Base-by-base conservation (phyloP, 2,888 invertebrate genomes). In the Ectemnius lituratus region DNA sequence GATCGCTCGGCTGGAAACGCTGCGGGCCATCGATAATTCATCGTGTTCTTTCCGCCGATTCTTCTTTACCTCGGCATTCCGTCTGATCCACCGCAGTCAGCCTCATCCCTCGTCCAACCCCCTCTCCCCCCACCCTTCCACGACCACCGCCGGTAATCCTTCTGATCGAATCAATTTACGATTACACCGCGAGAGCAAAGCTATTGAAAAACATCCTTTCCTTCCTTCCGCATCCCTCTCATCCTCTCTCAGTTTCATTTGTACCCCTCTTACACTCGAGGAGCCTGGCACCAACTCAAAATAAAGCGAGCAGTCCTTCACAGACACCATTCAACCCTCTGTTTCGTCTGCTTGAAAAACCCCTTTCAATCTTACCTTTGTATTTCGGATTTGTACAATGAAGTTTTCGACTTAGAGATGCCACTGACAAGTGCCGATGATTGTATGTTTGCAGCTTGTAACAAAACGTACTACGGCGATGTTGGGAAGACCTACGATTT, bases 391-490 rank as follows among this genome's bases (percentile, higher is more conserved):
- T 20, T 20, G 20, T 20, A 20, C 20, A 20, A 23, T 23, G 23
- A 23, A 23, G 23, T 23, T 23, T 23, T 23, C 23, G 23, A 23
- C 23, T 23, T 23, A 23, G 23, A 23, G 23, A 23, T 23, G 23
- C n/a, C n/a, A 23, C 2, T 37, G 37, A 37, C 11, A 37, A 37
- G 37, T 37, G 37, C 11, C 8, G 11, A 6, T 37, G 11, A 6
- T 37, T 37, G 37, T 37, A 3, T 11, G 37, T 6, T 37, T 91
- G 60, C 93, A 96, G 96, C 95, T 63, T 98, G 97, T 92, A 97
- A 97, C 92, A 94, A 95, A 88, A 97, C 98, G 4, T 97, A 97
- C 91, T 97, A 95, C 85, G 97, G 97, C 1, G 96, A 97, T 87
- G 94, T 96, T 67, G 97, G 97, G 5, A 94, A 95, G 85, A 97